A percentile compares a stretch with the other conserved stretches of the same genome.
Evolutionary conservation across 1,140 invertebrate species (phyloP).

Genomic region (Chironomus striatipennis): DNA sequence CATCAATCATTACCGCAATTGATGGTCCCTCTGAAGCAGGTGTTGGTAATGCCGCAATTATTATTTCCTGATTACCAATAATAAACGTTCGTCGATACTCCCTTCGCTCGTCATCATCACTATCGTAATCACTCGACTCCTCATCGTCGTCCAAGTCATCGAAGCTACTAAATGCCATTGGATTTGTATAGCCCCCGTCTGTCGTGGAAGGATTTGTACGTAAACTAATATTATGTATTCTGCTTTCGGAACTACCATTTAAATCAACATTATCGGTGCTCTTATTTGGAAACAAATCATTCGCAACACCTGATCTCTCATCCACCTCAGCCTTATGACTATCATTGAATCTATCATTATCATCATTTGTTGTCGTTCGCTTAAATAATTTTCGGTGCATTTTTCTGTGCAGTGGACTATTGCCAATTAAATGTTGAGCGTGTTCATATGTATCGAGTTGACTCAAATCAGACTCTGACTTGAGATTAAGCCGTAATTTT

Average conservation of each 20-base stretch:
- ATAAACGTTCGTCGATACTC: neutral
- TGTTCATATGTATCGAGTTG: neutral
- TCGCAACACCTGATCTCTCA: conserved; percentile 16
- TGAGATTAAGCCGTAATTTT: conserved; percentile 3
- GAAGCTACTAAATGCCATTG: neutral
- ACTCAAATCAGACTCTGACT: neutral
- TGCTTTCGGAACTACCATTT: neutral
- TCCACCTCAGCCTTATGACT: neutral
- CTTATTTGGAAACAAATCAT: conserved; percentile 5
- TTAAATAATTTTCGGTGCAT: conserved; percentile 18
- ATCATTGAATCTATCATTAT: neutral
- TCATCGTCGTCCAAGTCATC: neutral
- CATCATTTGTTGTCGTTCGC: neutral
- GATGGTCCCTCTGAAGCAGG: conserved; percentile 39
- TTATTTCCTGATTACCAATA: neutral
- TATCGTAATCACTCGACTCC: neutral
- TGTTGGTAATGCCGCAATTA: conserved; percentile 39
- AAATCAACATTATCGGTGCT: conserved; percentile 2
- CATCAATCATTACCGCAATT: conserved; percentile 38
- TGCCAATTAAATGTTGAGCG: neutral
- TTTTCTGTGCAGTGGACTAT: conserved; percentile 8
- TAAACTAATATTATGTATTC: neutral
- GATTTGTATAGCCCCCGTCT: neutral
- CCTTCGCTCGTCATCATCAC: neutral
- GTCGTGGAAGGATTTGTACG: neutral